Base-by-base conservation (phyloP, 2,888 invertebrate species). In the Drosophila paramelanica region DNA sequence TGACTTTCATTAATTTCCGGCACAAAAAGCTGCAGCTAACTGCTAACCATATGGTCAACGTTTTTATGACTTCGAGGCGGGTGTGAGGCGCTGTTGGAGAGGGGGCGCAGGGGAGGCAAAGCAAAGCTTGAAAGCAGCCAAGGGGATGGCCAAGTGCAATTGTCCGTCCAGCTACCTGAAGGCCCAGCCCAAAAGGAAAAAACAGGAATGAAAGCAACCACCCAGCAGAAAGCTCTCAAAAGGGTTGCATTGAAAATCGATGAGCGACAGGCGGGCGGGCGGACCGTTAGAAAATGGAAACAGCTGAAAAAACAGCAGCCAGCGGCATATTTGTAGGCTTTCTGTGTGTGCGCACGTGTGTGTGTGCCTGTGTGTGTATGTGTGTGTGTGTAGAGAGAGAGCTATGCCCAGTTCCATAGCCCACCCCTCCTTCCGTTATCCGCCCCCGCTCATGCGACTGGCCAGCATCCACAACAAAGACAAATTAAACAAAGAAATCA, bases 401-500 rank as follows among this genome's bases (percentile, higher is more conserved):
- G 17, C 41, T 17, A 17, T 41, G 41, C 14, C 39, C 17, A 17
- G 3, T 31, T 10, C 31, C 17, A 41, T 41, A 14, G 25, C 14
- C 1, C 31, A 13, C 11, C 4, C 43, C 11, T n/a, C 46, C 25
- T 17, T 17, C 17, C 17, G 17, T 17, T 17, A 11, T 39, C 38
- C 14, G 23, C 23, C 8, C 1, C 8, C 25, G 11, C 10, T 47
- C 45, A 33, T 17, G 8, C 42, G 27, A 6, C 43, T 38, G 46
- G 20, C 61, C 62, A 69, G 73, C 80, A 77, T 68, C 76, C 67
- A 70, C 50, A 79, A 86, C 77, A 86, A 83, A 86, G 84, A 78
- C 87, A 80, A 78, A 83, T 83, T 80, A 83, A 83, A 83, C 84
- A 86, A 83, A 80, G 82, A 83, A 80, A 79, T 73, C 70, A 68